Evolutionary conservation across 2,888 invertebrate species (phyloP), one percentile per base, ranked within the genome.

Genomic region (Polia nebulosa): DNA sequence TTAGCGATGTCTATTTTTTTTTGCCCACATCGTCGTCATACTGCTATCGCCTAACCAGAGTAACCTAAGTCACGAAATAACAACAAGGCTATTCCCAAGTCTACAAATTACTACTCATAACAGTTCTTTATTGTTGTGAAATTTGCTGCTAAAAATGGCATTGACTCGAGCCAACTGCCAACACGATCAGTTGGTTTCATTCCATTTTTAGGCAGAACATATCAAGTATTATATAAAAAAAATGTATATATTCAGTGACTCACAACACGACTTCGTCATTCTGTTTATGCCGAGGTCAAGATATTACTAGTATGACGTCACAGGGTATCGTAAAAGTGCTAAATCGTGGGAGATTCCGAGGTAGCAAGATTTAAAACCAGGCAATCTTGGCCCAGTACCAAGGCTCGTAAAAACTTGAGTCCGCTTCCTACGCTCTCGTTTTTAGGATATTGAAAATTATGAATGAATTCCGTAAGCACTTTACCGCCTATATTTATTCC

Each of bases 301-400:
- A 60, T 73, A 65, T 68, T 68, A 56, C 60, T 49, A 49, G n/a
- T 41, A 57, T 81, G 52, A 81, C 82, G 67, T 82, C 76, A 82
- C 62, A 32, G 62, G 51, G 69, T 56, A 75, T 64, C 74, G 58
- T 75, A 72, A 84, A 81, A 68, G 65, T 51, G 45, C 61, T 81
- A 65, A 75, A 72, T 27, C 41, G 70, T 75, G 56, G 70, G 82
- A 41, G 61, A 72, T 65, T 64, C 61, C 39, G 65, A 78, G 79
- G 74, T 61, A 79, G 72, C 44, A 70, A 75, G 72, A 78, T 84
- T 75, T 82, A 78, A 79, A 76, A 58, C 57, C 56, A 65, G 56
- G 29, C 66, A 73, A 61, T 70, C 65, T 84, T 81, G 82, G 84
- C 81, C 58, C 65, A 55, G 57, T 65, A 81, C 80, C 81, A 82